Evolutionary conservation across 2,888 invertebrate genomes (phyloP).

Genomic region (Lordiphosa fenestrarum): DNA sequence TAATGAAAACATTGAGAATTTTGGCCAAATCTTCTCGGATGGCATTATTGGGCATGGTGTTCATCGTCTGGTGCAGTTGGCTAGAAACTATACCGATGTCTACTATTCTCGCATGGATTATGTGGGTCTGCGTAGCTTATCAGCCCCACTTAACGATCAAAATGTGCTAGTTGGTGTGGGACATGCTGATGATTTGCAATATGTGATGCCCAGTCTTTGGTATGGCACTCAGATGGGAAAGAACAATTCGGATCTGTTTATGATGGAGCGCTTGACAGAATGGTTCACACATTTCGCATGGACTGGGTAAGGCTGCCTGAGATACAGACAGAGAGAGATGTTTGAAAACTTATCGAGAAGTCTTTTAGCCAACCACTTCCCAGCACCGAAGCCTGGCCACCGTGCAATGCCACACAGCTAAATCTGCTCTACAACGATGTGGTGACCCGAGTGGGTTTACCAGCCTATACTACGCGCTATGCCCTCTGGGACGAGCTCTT

Average conservation of each 20-base stretch:
- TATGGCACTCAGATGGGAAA: conserved; percentile 64
- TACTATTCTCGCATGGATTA: conserved; percentile 84
- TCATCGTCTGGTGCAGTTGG: conserved; percentile 82
- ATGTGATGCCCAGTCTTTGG: conserved; percentile 59
- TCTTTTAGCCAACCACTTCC: neutral
- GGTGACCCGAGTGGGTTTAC: conserved; percentile 30
- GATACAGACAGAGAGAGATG: neutral
- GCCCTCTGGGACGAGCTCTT: conserved; percentile 66
- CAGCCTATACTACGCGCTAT: conserved; percentile 47
- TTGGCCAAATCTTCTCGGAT: conserved; percentile 82
- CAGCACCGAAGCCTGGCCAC: conserved; percentile 41
- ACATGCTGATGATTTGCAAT: conserved; percentile 74
- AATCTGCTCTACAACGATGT: conserved; percentile 54
- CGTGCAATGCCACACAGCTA: conserved; percentile 32
- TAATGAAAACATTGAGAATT: conserved; percentile 39
- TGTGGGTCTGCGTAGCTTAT: conserved; percentile 82
- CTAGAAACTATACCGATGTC: conserved; percentile 81
- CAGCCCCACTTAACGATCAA: conserved; percentile 77
- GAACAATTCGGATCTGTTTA: conserved; percentile 77
- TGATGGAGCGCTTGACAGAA: conserved; percentile 78
- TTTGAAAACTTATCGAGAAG: neutral
- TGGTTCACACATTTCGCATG: conserved; percentile 79
- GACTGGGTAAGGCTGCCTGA: conserved; percentile 57
- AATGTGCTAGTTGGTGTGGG: conserved; percentile 75
- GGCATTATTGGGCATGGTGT: conserved; percentile 82